Evolutionary conservation across 2,113 vertebrate species (phyloP), one percentile per base, ranked within the genome.

Genomic region (Geococcyx californianus): DNA sequence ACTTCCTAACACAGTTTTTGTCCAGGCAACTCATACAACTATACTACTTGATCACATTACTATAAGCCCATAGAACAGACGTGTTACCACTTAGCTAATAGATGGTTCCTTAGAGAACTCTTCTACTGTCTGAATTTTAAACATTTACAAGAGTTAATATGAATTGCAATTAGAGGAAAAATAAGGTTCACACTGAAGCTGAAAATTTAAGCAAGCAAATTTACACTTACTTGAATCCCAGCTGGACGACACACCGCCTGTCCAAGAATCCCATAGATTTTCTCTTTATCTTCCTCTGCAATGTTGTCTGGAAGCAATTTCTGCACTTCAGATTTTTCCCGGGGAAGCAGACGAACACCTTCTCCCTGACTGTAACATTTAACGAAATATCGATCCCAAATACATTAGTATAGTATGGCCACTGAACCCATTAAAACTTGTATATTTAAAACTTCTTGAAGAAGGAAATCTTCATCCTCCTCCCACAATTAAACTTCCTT

Each of bases 201-300:
- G 55, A 73, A 44, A 8, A 21, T 21, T 49, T 23, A 70, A 79
- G 23, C 10, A 73, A 66, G 25, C 3, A 58, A 29, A 47, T 95
- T 62, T 28, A 34, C 70, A 89, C 97, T 97, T 94, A 99, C 99
- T 98, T 99, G 99, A 96, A 99, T 99, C 52, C 99, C 99, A 14
- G 99, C 99, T 36, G 99, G 99, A 28, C 99, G 98, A 97, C 99
- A 99, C 96, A 99, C 99, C 64, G 99, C 99, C 94, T 99, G 99
- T 16, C 99, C 99, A 36, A 99, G 98, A 84, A 99, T 99, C 78
- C 99, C 98, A 92, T 99, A 99, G 80, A 99, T 99, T 83, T 98
- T 98, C 58, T 99, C 99, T 78, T 98, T 99, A 92, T 99, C 99
- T 90, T 99, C 99, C 88, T 99, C 98, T 21, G 98, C 98, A 73